phyloP scores from a whole-genome alignment of 1,140 invertebrate genomes.

The Drosophila grimshawi region DNA sequence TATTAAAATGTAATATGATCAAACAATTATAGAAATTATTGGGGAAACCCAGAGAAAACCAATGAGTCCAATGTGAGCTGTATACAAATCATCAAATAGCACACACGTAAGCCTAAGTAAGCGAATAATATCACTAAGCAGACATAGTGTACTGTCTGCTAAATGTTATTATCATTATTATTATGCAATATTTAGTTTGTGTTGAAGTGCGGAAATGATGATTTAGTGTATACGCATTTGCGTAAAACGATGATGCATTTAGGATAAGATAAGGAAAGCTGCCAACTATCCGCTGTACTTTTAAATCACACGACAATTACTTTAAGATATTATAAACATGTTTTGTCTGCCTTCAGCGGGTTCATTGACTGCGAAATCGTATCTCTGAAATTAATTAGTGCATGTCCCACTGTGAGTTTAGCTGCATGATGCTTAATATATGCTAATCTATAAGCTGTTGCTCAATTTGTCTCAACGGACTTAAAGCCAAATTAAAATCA shows the following conservation, averaged over 20 bases:
- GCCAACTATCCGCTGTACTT: background rate
- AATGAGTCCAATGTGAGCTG: too few species aligned
- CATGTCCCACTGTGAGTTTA: conserved; percentile 15
- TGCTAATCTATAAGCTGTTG: background rate
- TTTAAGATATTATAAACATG: conserved; percentile 3
- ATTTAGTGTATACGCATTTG: conserved; percentile 32
- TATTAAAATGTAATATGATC: too few species aligned
- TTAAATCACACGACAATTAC: conserved; percentile 2
- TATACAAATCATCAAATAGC: background rate
- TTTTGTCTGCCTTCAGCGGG: conserved; percentile 9
- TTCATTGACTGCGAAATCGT: conserved; percentile 11
- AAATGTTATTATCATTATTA: background rate
- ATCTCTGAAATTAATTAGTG: conserved; percentile 24
- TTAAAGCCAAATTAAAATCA: conserved; percentile 3
- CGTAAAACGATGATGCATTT: conserved; percentile 5
- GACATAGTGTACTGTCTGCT: too few species aligned
- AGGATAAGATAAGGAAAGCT: conserved; percentile 29
- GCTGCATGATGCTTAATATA: conserved; percentile 29
- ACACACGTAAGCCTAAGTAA: background rate
- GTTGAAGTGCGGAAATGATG: background rate
- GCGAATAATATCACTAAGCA: background rate
- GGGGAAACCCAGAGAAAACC: too few species aligned
- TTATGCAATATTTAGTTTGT: conserved; percentile 20
- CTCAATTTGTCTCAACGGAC: conserved; percentile 2
- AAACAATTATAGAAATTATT: too few species aligned